Conservation (phyloP, 1,140 invertebrate genomes). For the Ruditapes philippinarum region DNA sequence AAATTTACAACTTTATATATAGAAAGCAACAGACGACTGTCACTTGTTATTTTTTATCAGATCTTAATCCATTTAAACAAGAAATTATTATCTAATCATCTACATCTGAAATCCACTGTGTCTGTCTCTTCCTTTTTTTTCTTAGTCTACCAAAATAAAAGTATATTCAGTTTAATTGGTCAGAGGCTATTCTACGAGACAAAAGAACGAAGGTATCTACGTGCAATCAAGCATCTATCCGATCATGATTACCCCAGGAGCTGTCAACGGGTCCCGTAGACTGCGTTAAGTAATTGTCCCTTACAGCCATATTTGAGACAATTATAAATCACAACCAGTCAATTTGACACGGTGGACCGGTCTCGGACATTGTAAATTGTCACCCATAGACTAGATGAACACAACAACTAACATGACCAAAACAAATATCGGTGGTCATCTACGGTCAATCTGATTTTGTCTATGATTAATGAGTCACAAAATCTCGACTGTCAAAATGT, state of each 20-base stretch:
- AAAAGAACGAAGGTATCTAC: not conserved
- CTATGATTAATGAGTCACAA: conserved; percentile 23
- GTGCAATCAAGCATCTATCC: conserved; percentile 42
- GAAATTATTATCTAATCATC: conserved; percentile 9
- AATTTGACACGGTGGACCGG: conserved; percentile 40
- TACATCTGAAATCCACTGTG: no score
- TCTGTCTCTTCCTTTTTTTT: no score
- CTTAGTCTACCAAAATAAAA: not conserved
- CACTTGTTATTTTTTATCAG: conserved; percentile 23
- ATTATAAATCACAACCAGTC: conserved; percentile 49
- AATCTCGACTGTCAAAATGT: conserved; percentile 34
- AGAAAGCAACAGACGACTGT: conserved; percentile 17
- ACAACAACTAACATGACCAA: conserved; percentile 28
- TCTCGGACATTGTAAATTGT: conserved; percentile 39
- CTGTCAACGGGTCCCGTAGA: conserved; percentile 59
- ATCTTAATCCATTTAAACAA: not conserved
- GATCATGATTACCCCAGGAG: conserved; percentile 50
- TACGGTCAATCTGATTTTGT: not conserved
- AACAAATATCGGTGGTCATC: conserved; percentile 29
- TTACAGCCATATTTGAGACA: conserved; percentile 24
- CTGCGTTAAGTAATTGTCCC: conserved; percentile 50
- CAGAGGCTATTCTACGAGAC: conserved; percentile 28
- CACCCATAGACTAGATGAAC: not conserved
- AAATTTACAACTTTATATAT: conserved; percentile 63
- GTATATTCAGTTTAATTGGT: conserved; percentile 4